Conservation (phyloP, 1,140 invertebrate genomes). For the Onthophagus taurus region DNA sequence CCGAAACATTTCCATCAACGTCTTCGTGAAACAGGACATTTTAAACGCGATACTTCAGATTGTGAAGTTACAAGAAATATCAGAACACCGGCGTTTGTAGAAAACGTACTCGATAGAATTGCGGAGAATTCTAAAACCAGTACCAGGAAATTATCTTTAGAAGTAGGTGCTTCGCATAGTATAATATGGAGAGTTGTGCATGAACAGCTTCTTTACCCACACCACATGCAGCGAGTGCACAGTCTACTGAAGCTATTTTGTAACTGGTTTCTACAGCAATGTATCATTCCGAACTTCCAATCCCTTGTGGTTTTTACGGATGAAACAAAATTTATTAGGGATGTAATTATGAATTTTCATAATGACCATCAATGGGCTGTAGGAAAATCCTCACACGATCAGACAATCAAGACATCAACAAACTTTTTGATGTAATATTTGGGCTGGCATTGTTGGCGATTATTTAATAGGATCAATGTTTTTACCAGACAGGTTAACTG, state of each 20-base stretch:
- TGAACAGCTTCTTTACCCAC: background rate
- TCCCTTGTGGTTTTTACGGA: conserved; percentile 7
- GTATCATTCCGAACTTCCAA: conserved; percentile 1
- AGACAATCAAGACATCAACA: conserved; percentile 6
- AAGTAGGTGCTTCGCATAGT: too few relatives aligned
- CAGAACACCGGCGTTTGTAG: too few relatives aligned
- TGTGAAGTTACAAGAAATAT: too few relatives aligned
- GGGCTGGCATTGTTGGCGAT: conserved; percentile 5
- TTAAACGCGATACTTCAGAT: too few relatives aligned
- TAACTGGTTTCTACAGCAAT: background rate
- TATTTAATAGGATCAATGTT: conserved; percentile 6
- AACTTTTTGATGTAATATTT: conserved; percentile 6
- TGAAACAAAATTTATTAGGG: conserved; percentile 1
- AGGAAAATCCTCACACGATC: conserved; percentile 1
- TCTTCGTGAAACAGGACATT: too few relatives aligned
- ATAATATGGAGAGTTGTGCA: too few relatives aligned
- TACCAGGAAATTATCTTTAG: too few relatives aligned
- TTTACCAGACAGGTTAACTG: conserved; percentile 8
- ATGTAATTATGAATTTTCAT: conserved; percentile 7
- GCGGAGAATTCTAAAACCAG: too few relatives aligned
- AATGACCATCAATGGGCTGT: background rate
- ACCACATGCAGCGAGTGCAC: conserved; percentile 2
- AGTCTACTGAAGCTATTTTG: background rate
- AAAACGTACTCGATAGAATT: too few relatives aligned
- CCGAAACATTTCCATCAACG: too few relatives aligned